These are phyloP conservation scores for Eolophus roseicapilla DNA, from an alignment of 2,113 vertebrate species.

Conservation along the genomic window DNA sequence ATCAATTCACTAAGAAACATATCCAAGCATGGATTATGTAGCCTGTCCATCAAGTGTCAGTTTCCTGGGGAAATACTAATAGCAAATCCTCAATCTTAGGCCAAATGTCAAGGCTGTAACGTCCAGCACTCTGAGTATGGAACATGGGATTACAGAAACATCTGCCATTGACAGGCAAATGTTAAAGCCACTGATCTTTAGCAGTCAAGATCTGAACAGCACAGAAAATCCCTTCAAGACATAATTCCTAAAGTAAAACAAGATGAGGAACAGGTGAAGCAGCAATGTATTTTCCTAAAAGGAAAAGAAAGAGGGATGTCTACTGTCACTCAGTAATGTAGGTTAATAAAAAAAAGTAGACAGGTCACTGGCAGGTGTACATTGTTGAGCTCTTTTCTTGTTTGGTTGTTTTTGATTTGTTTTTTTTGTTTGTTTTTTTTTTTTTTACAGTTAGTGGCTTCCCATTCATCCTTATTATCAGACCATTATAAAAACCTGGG, in stretches of 20 bases:
- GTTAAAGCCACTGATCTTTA: slow-evolving; percentile 42
- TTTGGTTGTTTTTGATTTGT: not conserved
- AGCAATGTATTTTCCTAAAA: not conserved
- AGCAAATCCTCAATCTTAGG: slow-evolving; percentile 58
- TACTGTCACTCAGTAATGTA: not conserved
- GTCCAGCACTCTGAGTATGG: slow-evolving; percentile 46
- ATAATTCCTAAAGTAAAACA: slow-evolving; percentile 38
- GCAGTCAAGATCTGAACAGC: slow-evolving; percentile 17
- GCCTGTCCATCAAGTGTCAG: slow-evolving; percentile 41
- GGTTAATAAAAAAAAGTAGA: not conserved
- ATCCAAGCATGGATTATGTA: slow-evolving; percentile 44
- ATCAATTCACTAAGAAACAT: slow-evolving; percentile 40
- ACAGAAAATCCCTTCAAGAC: slow-evolving; percentile 48
- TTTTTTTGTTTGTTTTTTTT: not conserved
- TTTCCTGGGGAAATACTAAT: slow-evolving; percentile 52
- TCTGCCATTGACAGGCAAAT: slow-evolving; percentile 68
- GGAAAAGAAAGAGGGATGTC: not conserved
- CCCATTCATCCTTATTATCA: not conserved
- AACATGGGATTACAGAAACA: slow-evolving; percentile 58
- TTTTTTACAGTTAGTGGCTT: not conserved
- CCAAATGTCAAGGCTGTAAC: slow-evolving; percentile 55
- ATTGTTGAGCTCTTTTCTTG: not conserved
- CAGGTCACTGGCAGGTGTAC: not conserved
- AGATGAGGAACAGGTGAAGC: not conserved
- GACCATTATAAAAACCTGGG: not conserved